A percentile compares a stretch with the other conserved stretches of the same genome.
Conservation (phyloP, 2,113 vertebrate species). For the Ptilonorhynchus violaceus region DNA sequence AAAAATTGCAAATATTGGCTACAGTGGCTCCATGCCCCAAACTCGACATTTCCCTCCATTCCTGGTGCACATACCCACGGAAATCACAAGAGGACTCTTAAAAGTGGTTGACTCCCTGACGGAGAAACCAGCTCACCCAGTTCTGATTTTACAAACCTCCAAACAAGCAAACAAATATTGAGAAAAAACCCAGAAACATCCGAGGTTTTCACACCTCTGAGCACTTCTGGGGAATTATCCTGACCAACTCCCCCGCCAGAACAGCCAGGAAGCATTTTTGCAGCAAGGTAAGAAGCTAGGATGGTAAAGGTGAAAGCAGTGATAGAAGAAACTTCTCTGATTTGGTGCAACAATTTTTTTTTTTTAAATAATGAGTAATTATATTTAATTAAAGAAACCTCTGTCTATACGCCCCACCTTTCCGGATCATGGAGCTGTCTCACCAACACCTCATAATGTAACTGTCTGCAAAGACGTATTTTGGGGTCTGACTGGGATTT, state of each 20-base stretch:
- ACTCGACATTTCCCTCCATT: accelerated
- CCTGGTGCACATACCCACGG: accelerated
- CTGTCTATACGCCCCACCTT: neutral
- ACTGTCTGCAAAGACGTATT: neutral
- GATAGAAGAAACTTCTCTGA: neutral
- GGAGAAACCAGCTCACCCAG: neutral
- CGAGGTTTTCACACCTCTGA: accelerated
- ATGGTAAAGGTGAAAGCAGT: neutral
- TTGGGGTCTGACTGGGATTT: neutral
- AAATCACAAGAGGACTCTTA: neutral
- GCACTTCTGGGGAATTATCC: neutral
- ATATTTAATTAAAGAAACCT: neutral
- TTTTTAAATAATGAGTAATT: neutral
- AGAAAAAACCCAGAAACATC: neutral
- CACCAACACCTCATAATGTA: neutral
- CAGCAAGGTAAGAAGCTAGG: neutral
- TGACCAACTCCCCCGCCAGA: accelerated
- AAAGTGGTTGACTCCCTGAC: neutral
- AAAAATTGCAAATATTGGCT: neutral
- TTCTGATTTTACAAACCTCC: neutral
- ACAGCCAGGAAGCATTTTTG: neutral
- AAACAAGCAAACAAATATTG: neutral
- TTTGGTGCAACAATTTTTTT: neutral
- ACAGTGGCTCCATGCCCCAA: neutral
- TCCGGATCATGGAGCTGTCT: neutral